Evolutionary conservation across 2,797 vertebrate genomes (phyloP).

Genomic region (Nyctibius grandis): DNA sequence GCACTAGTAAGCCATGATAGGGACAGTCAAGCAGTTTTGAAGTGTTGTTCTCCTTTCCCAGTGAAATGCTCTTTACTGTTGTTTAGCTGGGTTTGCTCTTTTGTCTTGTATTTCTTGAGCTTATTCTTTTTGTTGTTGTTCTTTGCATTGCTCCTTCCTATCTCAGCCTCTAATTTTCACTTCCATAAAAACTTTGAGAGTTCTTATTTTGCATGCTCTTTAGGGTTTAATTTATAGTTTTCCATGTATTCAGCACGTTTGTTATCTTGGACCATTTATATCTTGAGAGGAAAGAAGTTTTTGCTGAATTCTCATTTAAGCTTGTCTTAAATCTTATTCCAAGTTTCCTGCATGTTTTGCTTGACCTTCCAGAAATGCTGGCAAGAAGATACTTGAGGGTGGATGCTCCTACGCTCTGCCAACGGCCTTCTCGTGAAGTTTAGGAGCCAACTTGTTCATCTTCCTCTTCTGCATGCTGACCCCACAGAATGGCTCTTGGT

Average conservation of each 20-base stretch:
- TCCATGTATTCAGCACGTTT: constrained; percentile 16
- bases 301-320: constrained; percentile 42
- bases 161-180: not conserved
- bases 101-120: not conserved
- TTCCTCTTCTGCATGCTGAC: constrained; percentile 13
- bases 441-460: not conserved
- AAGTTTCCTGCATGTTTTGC: constrained; percentile 40
- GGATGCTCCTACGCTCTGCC: not conserved
- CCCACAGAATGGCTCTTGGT: not conserved
- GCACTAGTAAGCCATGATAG: not conserved
- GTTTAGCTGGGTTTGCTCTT: not conserved
- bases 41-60: not conserved
- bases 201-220: not conserved
- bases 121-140: not conserved
- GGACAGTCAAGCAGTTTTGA: not conserved
- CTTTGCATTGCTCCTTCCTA: not conserved
- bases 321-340: constrained; percentile 34
- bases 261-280: constrained; percentile 30
- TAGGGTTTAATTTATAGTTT: not conserved
- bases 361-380: constrained; percentile 31
- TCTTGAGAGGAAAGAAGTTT: constrained; percentile 49
- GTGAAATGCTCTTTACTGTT: not conserved
- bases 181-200: not conserved
- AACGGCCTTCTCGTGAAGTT: not conserved
- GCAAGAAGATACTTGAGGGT: not conserved